A percentile compares a stretch with the other conserved stretches of the same genome.
These are phyloP conservation scores for Magallana angulata DNA, from an alignment of 1,140 invertebrate genomes.

Conservation along the genomic window DNA sequence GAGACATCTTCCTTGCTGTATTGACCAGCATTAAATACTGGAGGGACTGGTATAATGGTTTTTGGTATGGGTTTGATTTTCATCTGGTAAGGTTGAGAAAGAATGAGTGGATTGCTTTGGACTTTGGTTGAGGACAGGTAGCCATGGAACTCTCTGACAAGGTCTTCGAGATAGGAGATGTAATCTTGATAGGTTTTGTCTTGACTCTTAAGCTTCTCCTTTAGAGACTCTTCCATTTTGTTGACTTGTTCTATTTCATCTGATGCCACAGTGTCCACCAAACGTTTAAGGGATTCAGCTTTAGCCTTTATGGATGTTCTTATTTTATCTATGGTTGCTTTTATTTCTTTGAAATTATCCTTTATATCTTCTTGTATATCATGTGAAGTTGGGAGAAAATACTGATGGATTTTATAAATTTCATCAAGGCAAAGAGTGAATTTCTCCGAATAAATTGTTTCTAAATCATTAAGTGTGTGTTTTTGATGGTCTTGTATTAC, in stretches of 20 bases:
- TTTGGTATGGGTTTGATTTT: conserved; percentile 1
- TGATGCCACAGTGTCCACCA: background rate
- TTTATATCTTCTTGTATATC: background rate
- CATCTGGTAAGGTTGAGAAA: background rate
- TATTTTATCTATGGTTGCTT: conserved; percentile 2
- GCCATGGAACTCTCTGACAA: conserved; percentile 2
- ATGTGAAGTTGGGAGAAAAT: background rate
- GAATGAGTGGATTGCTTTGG: background rate
- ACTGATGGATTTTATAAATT: background rate
- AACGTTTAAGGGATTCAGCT: background rate
- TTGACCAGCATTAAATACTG: background rate
- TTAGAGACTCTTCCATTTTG: background rate
- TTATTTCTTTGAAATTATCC: background rate
- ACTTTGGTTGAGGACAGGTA: background rate
- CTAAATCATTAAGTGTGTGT: no score
- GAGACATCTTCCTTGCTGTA: background rate
- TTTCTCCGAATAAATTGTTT: no score
- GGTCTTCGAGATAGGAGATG: background rate
- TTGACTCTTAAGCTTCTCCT: background rate
- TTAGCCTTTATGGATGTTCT: background rate
- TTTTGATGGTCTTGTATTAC: no score
- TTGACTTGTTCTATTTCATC: background rate
- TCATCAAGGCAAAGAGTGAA: background rate
- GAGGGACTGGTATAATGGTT: background rate
- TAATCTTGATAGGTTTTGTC: background rate